Evolutionary conservation across 2,797 vertebrate species (phyloP).

Genomic region (Tauraco hartlaubi): DNA sequence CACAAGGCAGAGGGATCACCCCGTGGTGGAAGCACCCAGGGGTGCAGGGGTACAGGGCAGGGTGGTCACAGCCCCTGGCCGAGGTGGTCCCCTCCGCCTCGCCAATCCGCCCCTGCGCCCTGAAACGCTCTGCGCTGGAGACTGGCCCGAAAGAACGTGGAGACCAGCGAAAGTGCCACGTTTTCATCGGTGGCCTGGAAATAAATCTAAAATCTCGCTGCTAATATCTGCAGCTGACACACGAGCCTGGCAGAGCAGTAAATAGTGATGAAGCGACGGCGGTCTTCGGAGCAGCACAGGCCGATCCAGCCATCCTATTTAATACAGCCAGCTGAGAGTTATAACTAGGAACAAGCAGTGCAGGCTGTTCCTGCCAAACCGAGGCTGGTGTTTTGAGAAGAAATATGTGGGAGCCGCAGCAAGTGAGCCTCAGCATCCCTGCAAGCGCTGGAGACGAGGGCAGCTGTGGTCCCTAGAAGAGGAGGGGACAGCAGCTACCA

Average conservation of each 20-base stretch:
- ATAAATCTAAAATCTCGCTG: conserved; percentile 6
- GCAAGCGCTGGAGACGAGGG: not conserved
- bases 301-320: conserved; percentile 7
- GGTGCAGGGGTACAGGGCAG: not conserved
- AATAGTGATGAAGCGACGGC: conserved; percentile 11
- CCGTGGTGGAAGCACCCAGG: rapidly evolving
- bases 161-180: not conserved
- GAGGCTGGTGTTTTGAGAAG: not conserved
- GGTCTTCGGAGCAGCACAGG: not conserved
- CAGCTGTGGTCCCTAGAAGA: not conserved
- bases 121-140: rapidly evolving
- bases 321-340: conserved; percentile 25
- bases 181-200: not conserved
- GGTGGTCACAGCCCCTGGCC: no score
- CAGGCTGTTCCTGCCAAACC: conserved; percentile 43
- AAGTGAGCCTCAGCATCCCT: not conserved
- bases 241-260: conserved; percentile 39
- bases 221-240: conserved; percentile 31
- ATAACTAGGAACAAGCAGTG: conserved; percentile 23
- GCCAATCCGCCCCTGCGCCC: rapidly evolving
- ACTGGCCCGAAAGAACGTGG: not conserved
- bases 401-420: not conserved
- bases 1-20: not conserved
- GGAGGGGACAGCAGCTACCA: not conserved
- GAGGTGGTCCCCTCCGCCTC: not conserved